Evolutionary conservation across 2,888 invertebrate species (phyloP).

Genomic region (Drosophila mimetica): DNA sequence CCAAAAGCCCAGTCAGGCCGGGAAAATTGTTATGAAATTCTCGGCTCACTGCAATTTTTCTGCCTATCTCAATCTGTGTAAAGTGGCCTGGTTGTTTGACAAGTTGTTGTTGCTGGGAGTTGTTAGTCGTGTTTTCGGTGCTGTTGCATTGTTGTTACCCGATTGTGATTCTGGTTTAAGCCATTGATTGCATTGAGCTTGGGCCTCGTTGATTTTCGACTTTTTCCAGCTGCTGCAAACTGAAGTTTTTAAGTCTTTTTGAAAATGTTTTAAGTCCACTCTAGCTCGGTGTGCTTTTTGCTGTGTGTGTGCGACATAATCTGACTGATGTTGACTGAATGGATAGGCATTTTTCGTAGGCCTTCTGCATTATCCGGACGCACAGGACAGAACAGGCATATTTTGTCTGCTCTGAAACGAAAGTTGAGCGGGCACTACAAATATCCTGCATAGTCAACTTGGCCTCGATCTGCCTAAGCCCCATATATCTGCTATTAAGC

Average conservation of each 20-base stretch:
- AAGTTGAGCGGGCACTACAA: conserved; percentile 10
- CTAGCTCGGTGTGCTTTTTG: conserved; percentile 7
- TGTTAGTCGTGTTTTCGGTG: conserved; percentile 55
- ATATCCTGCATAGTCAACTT: conserved; percentile 10
- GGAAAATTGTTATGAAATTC: conserved; percentile 70
- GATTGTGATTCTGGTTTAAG: conserved; percentile 61
- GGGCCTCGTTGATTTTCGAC: conserved; percentile 61
- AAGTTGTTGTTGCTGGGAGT: conserved; percentile 74
- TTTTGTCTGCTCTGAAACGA: conserved; percentile 5
- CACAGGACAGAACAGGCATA: conserved; percentile 24
- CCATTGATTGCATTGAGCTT: conserved; percentile 73
- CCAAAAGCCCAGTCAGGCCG: conserved; percentile 9
- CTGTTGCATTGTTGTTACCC: conserved; percentile 25
- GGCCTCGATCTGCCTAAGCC: conserved; percentile 2
- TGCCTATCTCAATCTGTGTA: conserved; percentile 17
- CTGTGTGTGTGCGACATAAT: conserved; percentile 52
- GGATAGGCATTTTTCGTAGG: conserved; percentile 69
- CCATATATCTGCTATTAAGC: not conserved
- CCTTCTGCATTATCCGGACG: conserved; percentile 55
- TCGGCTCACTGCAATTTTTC: conserved; percentile 27
- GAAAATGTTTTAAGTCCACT: conserved; percentile 58
- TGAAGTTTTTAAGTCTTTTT: conserved; percentile 67
- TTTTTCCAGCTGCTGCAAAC: conserved; percentile 16
- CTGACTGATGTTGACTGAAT: conserved; percentile 64
- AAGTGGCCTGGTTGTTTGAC: conserved; percentile 69